Evolutionary conservation across 2,888 invertebrate genomes (phyloP), one percentile per base, ranked within the genome.

Genomic region (Pyralis farinalis): DNA sequence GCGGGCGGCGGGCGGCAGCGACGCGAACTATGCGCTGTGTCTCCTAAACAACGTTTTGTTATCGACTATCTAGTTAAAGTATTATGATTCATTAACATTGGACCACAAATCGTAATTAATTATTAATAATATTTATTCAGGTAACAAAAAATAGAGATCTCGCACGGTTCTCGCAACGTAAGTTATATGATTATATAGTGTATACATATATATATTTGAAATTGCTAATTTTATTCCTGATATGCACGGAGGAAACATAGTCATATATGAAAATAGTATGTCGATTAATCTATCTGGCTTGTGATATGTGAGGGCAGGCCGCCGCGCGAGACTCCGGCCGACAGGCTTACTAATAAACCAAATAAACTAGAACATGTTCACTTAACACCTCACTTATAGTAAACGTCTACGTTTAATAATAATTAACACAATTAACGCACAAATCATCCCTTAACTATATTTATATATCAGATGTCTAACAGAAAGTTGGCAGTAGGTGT

Each of bases 51-150:
- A 76, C 58, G 71, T n/a, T 65, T 73, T 57, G 61, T 69, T 82
- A 73, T 73, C 65, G 68, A 65, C 84, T 87, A 88, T 81, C 79
- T 86, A 85, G 75, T 76, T 80, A 74, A 74, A 81, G 72, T 83
- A 83, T 84, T 74, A 82, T 84, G 86, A 82, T 85, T 84, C 82
- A 76, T 82, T 77, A 87, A 86, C 82, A 89, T 90, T 90, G 89
- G 89, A 89, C 89, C 89, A 85, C 89, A 81, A 72, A 84, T 87
- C 69, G 82, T 87, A 85, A 83, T 83, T 83, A 81, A 80, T 84
- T 80, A 84, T 78, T 73, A 74, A 77, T 83, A 83, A 78, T 85
- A 85, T 82, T 77, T 81, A 87, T 80, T 90, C 89, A 90, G 89
- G 89, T 89, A 90, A 90, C 89, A 87, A 87, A 87, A 84, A 85